A percentile compares a stretch with the other conserved stretches of the same genome.
Evolutionary conservation across 2,113 vertebrate genomes (phyloP).

Genomic region (Carollia perspicillata): DNA sequence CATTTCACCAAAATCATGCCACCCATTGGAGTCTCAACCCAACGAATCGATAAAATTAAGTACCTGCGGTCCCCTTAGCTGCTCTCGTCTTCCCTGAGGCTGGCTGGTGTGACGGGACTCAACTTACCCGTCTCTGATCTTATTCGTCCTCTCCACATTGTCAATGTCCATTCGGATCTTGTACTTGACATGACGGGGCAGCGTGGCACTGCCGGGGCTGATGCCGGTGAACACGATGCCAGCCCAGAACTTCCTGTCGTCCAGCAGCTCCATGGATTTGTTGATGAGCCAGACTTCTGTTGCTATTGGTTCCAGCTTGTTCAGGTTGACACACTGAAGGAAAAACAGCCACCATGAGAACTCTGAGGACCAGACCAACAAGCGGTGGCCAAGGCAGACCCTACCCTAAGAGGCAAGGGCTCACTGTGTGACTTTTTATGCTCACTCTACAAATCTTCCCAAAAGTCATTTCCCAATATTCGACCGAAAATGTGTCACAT

Average conservation of each 20-base stretch:
- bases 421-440: neutral
- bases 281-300: constrained; percentile 91
- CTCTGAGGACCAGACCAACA: neutral
- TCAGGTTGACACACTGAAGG: constrained; percentile 93
- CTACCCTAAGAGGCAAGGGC: neutral
- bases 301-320: constrained; percentile 93
- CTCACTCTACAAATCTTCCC: neutral
- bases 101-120: rapidly evolving
- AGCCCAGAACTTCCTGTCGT: constrained; percentile 97
- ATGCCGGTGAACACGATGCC: constrained; percentile 92
- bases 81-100: neutral
- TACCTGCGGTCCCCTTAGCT: neutral
- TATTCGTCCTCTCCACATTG: constrained; percentile 98
- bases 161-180: constrained; percentile 99
- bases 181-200: constrained; percentile 92
- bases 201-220: constrained; percentile 80
- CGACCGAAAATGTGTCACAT: neutral
- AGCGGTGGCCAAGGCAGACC: neutral
- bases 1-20: neutral
- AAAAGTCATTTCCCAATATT: neutral
- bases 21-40: neutral
- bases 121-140: constrained; percentile 96
- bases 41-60: neutral
- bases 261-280: constrained; percentile 91
- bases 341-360: neutral